Percentiles rank a stretch among this genome's conserved stretches.
Conservation (phyloP, 2,113 vertebrate genomes). For the Gorsachius goisagi region DNA sequence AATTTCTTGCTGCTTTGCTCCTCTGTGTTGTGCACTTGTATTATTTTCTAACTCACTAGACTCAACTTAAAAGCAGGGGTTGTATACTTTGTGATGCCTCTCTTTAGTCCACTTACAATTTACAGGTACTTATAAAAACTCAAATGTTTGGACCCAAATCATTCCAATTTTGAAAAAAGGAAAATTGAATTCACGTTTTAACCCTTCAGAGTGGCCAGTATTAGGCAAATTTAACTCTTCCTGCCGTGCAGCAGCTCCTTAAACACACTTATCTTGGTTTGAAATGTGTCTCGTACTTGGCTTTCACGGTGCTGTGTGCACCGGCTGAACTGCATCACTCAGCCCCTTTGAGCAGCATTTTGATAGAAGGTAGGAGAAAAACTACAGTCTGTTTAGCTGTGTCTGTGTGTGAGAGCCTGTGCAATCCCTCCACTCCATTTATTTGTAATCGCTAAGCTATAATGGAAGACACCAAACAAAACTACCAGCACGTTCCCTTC, state of each 20-base stretch:
- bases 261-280: not conserved
- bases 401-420: not conserved
- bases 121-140: not conserved
- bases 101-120: not conserved
- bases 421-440: not conserved
- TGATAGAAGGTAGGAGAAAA: not conserved
- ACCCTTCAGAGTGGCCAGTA: not conserved
- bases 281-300: not conserved
- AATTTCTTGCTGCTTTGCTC: not conserved
- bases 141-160: not conserved
- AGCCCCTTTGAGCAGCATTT: not conserved
- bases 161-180: not conserved
- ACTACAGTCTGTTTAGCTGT: not conserved
- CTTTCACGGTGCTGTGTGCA: not conserved
- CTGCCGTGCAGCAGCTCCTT: not conserved
- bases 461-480: not conserved
- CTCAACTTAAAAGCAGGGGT: not conserved
- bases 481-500: not conserved
- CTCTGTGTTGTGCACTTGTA: not conserved
- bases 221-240: not conserved
- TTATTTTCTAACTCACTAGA: not conserved
- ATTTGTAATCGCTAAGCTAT: not conserved
- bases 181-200: not conserved
- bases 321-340: not conserved
- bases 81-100: not conserved